Evolutionary conservation across 92 coral and sea anemone species (phyloP), one percentile per base, ranked within the genome.

Genomic region (Pocillopora grandis): DNA sequence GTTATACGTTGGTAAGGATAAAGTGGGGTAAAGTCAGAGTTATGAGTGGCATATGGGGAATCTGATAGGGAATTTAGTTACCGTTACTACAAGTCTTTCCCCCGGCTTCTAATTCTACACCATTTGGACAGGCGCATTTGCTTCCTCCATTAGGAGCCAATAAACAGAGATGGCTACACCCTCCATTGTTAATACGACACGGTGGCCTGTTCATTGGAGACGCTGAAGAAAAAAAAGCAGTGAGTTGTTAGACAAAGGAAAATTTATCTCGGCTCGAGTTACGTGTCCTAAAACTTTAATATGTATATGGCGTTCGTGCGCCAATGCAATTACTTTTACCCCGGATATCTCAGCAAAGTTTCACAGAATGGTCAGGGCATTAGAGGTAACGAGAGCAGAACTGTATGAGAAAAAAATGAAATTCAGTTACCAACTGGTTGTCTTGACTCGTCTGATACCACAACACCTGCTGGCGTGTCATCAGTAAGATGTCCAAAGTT

Each of bases 131-230:
- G 52, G 89, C 92, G 82, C 98, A 95, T 48, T 80, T 79, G 68
- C 69, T 79, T 20, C 89, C 82, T 68, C 83, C 73, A 69, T 63
- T 77, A 1, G 96, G 93, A 7, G 76, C 83, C 66, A 90, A 62
- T 35, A 94, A 71, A 75, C 98, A 96, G 11, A 94, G 89, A 37
- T 94, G 95, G 17, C 91, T 90, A 89, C 98, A 96, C 5, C 94
- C 95, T 19, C 98, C 98, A 21, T 94, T 94, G 62, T 75, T 75
- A 42, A 67, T 72, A 49, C 87, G 90, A 80, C 98, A 96, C 21
- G 71, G 62, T 8, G 92, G 81, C 6, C n/a, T 59, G 19, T 66
- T 52, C 78, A 42, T 12, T 15, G 71, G 73, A 3, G 84, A 61
- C 11, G 79, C 83, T 69, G 1, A 21, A 83, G 52, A n/a, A 16